Percentiles rank a stretch among this genome's conserved stretches.
These are phyloP conservation scores for Brienomyrus longianalis DNA, from an alignment of 2,113 vertebrate species.

Conservation along the genomic window DNA sequence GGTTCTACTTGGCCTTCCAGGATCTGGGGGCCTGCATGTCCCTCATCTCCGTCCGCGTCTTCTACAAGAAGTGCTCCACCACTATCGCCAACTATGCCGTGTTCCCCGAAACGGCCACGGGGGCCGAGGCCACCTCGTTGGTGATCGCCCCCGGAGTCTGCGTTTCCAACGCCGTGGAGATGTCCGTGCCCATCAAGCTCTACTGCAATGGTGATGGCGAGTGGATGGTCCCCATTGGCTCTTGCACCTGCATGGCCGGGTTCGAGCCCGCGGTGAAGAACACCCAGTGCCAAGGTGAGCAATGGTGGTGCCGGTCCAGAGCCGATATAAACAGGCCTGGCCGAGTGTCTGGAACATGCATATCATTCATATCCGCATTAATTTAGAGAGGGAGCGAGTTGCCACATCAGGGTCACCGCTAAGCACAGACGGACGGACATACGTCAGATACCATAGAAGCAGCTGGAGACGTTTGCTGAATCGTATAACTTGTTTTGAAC, in stretches of 20 bases:
- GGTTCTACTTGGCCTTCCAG: slow-evolving; percentile 97
- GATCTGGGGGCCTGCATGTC: slow-evolving; percentile 97
- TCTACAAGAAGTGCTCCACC: slow-evolving; percentile 95
- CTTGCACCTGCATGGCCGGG: slow-evolving; percentile 85
- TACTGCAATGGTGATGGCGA: slow-evolving; percentile 96
- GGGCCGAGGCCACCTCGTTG: slow-evolving; percentile 88
- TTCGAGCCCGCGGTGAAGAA: slow-evolving; percentile 84
- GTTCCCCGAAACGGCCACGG: slow-evolving; percentile 93
- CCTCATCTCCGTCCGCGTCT: slow-evolving; percentile 89
- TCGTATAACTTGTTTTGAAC: background rate
- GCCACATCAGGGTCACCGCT: background rate
- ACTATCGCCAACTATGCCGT: slow-evolving; percentile 89
- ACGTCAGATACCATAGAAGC: background rate
- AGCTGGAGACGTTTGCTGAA: background rate
- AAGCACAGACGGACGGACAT: background rate
- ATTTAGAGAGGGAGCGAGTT: background rate
- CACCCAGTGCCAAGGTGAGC: slow-evolving; percentile 83
- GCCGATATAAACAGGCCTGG: background rate
- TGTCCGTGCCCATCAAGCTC: slow-evolving; percentile 90
- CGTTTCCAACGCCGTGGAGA: slow-evolving; percentile 83
- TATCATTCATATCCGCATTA: background rate
- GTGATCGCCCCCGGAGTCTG: slow-evolving; percentile 93
- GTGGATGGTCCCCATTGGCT: slow-evolving; percentile 96
- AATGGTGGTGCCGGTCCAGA: too few relatives aligned
- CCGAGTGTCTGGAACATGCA: background rate